Evolutionary conservation across 2,888 invertebrate genomes (phyloP).

Genomic region (Callosobruchus maculatus): DNA sequence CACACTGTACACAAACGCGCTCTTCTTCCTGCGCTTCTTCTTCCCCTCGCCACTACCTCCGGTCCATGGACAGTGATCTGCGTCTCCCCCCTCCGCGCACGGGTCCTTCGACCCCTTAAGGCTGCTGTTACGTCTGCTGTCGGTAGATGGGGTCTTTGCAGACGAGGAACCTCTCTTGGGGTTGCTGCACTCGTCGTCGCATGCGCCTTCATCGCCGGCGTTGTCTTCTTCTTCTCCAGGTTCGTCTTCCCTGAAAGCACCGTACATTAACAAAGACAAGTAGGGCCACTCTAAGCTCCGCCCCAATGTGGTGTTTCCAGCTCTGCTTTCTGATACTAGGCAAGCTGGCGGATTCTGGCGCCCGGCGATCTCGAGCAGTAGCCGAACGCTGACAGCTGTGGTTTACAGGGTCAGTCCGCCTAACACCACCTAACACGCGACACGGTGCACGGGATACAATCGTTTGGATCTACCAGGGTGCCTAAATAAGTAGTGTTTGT

Average conservation of each 20-base stretch:
- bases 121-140: not conserved
- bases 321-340: too few species aligned
- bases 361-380: too few species aligned
- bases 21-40: slow-evolving; percentile 17
- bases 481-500: too few species aligned
- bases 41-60: not conserved
- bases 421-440: too few species aligned
- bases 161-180: not conserved
- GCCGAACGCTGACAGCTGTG: too few species aligned
- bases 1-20: slow-evolving; percentile 30
- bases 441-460: too few species aligned
- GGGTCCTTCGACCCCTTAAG: not conserved
- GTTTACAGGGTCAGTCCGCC: too few species aligned
- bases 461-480: too few species aligned
- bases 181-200: not conserved
- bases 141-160: not conserved
- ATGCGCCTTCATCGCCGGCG: not conserved
- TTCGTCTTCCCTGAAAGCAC: not conserved
- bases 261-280: too few species aligned
- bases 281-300: too few species aligned
- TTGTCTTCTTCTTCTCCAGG: not conserved
- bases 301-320: too few species aligned
- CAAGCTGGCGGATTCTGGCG: too few species aligned
- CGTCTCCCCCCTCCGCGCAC: not conserved
- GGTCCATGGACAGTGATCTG: not conserved